Conservation (phyloP, 2,888 invertebrate genomes). For the Apodemia hepburni region DNA sequence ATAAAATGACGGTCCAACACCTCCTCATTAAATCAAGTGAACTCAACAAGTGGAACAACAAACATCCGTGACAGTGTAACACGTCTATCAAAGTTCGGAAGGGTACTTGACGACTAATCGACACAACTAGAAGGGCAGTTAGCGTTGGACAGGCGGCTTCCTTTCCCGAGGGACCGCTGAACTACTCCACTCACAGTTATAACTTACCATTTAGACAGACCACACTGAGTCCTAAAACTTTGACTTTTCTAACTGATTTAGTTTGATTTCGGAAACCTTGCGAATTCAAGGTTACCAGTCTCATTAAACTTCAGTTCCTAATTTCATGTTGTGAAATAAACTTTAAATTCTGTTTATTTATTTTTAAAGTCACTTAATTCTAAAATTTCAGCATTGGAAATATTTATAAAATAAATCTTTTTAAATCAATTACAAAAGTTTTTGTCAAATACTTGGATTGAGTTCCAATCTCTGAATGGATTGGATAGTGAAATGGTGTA, state of each 20-base stretch:
- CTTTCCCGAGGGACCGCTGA: conserved; percentile 67
- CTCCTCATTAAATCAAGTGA: conserved; percentile 21
- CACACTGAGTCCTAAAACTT: conserved; percentile 33
- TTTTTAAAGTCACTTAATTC: too few species aligned
- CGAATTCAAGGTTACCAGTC: neutral
- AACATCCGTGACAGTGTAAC: conserved; percentile 48
- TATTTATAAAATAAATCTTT: neutral
- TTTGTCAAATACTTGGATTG: neutral
- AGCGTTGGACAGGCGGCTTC: conserved; percentile 66
- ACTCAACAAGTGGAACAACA: conserved; percentile 17
- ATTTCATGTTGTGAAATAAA: neutral
- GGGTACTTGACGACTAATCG: conserved; percentile 67
- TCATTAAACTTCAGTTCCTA: neutral
- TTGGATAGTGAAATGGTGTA: conserved; percentile 48
- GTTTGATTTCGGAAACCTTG: neutral
- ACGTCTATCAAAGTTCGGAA: conserved; percentile 74
- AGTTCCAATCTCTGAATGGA: conserved; percentile 26
- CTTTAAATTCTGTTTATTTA: too few species aligned
- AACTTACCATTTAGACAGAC: conserved; percentile 37
- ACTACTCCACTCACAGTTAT: conserved; percentile 39
- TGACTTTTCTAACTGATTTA: neutral
- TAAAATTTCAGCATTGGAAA: too few species aligned
- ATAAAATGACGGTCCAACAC: conserved; percentile 21
- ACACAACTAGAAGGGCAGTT: conserved; percentile 75
- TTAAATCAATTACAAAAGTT: conserved; percentile 6